phyloP scores from a whole-genome alignment of 2,888 invertebrate species.

The Tanytarsus gracilentus region DNA sequence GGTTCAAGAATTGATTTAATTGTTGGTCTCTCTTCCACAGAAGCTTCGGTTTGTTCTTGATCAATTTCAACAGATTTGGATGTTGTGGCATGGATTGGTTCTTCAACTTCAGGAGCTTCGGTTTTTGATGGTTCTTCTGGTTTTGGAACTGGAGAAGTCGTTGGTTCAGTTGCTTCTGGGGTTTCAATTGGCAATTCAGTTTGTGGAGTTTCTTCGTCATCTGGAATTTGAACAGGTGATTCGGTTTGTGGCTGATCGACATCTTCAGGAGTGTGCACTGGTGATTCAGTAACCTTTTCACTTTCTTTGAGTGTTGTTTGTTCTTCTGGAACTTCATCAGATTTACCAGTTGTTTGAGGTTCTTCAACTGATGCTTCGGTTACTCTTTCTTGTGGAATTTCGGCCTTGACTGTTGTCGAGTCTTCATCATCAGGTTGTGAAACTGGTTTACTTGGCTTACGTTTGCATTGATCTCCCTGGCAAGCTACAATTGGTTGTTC shows the following conservation, averaged over 20 bases:
- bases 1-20: no score
- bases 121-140: conserved; percentile 21
- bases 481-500: conserved; percentile 1
- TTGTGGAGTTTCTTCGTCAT: conserved; percentile 24
- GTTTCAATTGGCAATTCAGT: neutral
- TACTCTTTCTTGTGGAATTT: conserved; percentile 30
- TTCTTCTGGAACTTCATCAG: neutral
- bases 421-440: no score
- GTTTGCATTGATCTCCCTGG: no score
- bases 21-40: neutral
- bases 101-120: conserved; percentile 27
- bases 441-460: no score
- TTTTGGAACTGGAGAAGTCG: conserved; percentile 26
- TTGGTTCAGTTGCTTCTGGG: conserved; percentile 30
- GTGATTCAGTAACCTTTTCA: conserved; percentile 17
- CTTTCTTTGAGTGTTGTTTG: conserved; percentile 32
- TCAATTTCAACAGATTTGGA: neutral
- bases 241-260: conserved; percentile 1
- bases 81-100: neutral
- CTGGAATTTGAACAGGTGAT: conserved; percentile 12
- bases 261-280: neutral
- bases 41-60: neutral
- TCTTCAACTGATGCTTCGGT: conserved; percentile 38
- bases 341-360: conserved; percentile 10
- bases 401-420: no score